phyloP scores from a whole-genome alignment of 2,888 invertebrate species.

The Gymnocheta viridis region DNA sequence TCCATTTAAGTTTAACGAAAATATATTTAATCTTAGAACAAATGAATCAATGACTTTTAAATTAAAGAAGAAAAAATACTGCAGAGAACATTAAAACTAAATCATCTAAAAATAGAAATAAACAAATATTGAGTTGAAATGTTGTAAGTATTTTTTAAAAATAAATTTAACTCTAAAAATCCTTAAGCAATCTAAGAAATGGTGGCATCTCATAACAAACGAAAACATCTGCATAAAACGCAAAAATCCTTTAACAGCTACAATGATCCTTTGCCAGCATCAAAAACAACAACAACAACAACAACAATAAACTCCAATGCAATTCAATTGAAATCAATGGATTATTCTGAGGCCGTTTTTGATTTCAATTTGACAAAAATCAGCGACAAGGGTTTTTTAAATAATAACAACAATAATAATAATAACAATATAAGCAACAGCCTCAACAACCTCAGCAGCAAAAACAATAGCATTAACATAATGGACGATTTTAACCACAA shows the following conservation, averaged over 20 bases:
- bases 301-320: conserved; percentile 23
- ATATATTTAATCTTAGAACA: not conserved
- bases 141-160: not conserved
- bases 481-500: conserved; percentile 62
- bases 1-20: not conserved
- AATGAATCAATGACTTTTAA: conserved; percentile 41
- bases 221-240: conserved; percentile 41
- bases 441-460: conserved; percentile 13
- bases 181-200: not conserved
- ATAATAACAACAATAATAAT: conserved; percentile 9
- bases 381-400: not conserved
- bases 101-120: not conserved
- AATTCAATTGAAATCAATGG: conserved; percentile 54
- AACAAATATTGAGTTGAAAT: not conserved
- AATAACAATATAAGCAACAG: conserved; percentile 14
- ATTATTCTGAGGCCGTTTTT: conserved; percentile 57
- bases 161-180: not conserved
- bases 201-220: conserved; percentile 28
- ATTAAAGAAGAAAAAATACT: not conserved
- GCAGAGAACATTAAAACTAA: not conserved
- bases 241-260: conserved; percentile 34
- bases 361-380: conserved; percentile 60
- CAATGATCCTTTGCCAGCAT: conserved; percentile 34
- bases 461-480: conserved; percentile 36
- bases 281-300: conserved; percentile 12